Conservation (phyloP, 2,113 vertebrate species). For the Lamprologus callipterus region DNA sequence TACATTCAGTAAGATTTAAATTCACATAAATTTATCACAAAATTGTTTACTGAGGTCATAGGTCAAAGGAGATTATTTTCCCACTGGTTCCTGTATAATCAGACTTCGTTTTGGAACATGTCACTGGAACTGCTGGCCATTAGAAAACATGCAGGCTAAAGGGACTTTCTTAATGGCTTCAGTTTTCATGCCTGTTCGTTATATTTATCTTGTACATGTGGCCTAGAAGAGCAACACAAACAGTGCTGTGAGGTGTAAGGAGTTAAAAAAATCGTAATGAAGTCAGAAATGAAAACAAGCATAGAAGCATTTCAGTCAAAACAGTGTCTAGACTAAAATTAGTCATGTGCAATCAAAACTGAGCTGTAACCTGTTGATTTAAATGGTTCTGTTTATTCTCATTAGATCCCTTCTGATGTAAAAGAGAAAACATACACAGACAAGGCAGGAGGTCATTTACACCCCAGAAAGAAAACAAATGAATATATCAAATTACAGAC, state of each 20-base stretch:
- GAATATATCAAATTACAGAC: neutral
- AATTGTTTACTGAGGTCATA: neutral
- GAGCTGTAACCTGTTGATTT: neutral
- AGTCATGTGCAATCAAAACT: neutral
- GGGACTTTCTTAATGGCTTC: rapidly evolving
- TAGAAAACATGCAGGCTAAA: neutral
- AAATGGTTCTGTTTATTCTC: neutral
- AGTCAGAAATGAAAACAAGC: neutral
- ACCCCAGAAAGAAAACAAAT: neutral
- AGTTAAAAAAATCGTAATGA: neutral
- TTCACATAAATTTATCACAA: rapidly evolving
- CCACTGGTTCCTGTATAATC: neutral
- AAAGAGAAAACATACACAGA: neutral
- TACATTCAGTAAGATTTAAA: neutral
- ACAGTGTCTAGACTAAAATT: neutral
- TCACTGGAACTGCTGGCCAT: neutral
- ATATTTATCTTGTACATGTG: neutral
- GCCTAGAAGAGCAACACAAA: neutral
- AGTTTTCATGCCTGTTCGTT: neutral
- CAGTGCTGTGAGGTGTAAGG: neutral
- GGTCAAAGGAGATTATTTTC: neutral
- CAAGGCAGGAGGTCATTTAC: neutral
- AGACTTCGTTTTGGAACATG: rapidly evolving
- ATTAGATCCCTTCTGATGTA: neutral
- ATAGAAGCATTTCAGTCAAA: neutral